phyloP scores from a whole-genome alignment of 2,113 vertebrate species.

The Alethe castanea region DNA sequence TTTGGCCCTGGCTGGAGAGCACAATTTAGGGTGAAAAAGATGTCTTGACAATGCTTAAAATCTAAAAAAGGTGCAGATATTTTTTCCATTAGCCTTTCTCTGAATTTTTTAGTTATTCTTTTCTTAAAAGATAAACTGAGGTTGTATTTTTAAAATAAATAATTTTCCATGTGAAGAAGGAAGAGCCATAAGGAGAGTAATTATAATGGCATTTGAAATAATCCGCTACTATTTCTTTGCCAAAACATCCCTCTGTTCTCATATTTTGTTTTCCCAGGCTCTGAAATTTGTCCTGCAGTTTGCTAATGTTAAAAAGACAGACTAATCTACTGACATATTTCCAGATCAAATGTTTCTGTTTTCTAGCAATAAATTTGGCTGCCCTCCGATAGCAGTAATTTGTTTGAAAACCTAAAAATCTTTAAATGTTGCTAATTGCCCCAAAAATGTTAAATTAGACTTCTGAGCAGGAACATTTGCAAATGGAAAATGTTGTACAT shows the following conservation, averaged over 20 bases:
- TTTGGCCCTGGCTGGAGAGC: not conserved
- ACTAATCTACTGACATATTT: slow-evolving; percentile 34
- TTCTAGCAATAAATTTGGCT: slow-evolving; percentile 46
- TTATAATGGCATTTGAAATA: slow-evolving; percentile 67
- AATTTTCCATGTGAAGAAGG: slow-evolving; percentile 23
- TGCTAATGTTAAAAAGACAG: slow-evolving; percentile 44
- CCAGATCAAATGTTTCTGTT: slow-evolving; percentile 47
- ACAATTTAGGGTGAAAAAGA: not conserved
- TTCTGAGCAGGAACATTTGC: not conserved
- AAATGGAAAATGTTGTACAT: not conserved
- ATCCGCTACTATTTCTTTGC: slow-evolving; percentile 51
- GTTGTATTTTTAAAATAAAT: slow-evolving; percentile 54
- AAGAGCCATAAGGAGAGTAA: slow-evolving; percentile 62
- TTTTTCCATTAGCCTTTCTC: not conserved
- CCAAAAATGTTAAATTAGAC: slow-evolving; percentile 31
- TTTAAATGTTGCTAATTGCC: slow-evolving; percentile 39
- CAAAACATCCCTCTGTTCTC: slow-evolving; percentile 51
- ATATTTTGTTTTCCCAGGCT: slow-evolving; percentile 44
- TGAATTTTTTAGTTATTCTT: not conserved
- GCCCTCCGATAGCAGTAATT: not conserved
- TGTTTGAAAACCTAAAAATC: slow-evolving; percentile 35
- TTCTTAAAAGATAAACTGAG: slow-evolving; percentile 18
- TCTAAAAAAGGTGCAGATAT: not conserved
- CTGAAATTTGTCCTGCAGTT: slow-evolving; percentile 54
- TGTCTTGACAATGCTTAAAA: not conserved